Base-by-base conservation (phyloP, 2,888 invertebrate genomes). In the Metopia argyrocephala region DNA sequence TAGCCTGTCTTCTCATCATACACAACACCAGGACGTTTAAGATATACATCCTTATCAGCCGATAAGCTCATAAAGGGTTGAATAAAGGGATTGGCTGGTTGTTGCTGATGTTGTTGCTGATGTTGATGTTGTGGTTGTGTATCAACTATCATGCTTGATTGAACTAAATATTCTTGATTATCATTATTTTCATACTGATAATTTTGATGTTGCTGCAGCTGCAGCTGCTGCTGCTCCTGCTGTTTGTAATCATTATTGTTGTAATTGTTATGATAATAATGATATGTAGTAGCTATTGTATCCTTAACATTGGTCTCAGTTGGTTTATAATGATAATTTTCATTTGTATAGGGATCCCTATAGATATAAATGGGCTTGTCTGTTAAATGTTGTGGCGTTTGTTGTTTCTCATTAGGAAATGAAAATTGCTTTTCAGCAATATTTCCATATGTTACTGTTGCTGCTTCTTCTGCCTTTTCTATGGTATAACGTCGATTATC, bases 291-390 rank as follows among this genome's bases (percentile, higher is more conserved):
- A 21, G 45, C 18, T 45, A 31, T 18, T 45, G 20, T 59, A 31
- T 50, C 69, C 45, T 61, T 48, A 61, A 62, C 56, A 84, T 80
- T 15, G 82, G 83, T 5, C 68, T 78, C 78, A 57, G 84, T 82
- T 9, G 85, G 83, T 65, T 83, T 84, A 70, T 86, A 86, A 31
- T 79, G 85, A 74, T 86, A 85, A 84, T 82, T 87, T 62, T 86
- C 85, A 82, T 89, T 87, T 61, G 88, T 88, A 46, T 85, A 87
- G 7, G 86, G 89, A 84, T 88, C 88, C 64, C 86, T 79, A 74
- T 88, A 89, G 83, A 85, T 86, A 50, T 86, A 85, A 76, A 88
- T 87, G 6, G 88, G 88, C 31, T 87, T 88, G 5, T 87, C 78
- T 64, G 82, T 84, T 70, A 85, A 71, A 73, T 84, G 80, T 64